These are phyloP conservation scores for Nephrotoma flavescens DNA, from an alignment of 2,888 invertebrate genomes.

Conservation along the genomic window DNA sequence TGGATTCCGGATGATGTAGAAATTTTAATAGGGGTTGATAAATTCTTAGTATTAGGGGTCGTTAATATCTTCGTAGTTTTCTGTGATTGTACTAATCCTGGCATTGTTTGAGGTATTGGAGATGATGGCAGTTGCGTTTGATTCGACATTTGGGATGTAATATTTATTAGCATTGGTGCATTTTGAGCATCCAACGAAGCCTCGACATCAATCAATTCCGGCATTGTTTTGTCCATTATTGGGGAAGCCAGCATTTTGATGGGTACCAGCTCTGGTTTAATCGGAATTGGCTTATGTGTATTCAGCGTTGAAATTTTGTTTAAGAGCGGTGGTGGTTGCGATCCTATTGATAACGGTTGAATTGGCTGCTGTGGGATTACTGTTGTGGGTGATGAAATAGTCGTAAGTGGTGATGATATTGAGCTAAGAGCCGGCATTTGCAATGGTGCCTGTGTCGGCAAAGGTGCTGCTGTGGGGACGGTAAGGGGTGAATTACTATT, in stretches of 20 bases:
- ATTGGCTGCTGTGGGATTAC: background rate
- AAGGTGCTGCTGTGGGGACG: background rate
- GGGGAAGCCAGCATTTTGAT: slow-evolving; percentile 5
- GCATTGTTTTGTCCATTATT: slow-evolving; percentile 1
- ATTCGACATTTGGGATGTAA: slow-evolving; percentile 2
- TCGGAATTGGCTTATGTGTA: slow-evolving; percentile 9
- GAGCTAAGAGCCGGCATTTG: slow-evolving; percentile 12
- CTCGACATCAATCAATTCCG: slow-evolving; percentile 11
- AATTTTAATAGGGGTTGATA: slow-evolving; percentile 16
- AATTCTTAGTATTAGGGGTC: background rate
- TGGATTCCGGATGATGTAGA: slow-evolving; percentile 28
- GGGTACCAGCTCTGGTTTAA: slow-evolving; percentile 13
- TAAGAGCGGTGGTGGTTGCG: slow-evolving; percentile 9
- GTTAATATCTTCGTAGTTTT: background rate
- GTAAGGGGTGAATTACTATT: background rate
- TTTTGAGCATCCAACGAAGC: slow-evolving; percentile 11
- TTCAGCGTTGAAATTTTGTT: slow-evolving; percentile 8
- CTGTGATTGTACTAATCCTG: slow-evolving; percentile 7
- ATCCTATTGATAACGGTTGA: background rate
- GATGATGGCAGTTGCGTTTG: slow-evolving; percentile 4
- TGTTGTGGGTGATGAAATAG: background rate
- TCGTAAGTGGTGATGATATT: slow-evolving; percentile 5
- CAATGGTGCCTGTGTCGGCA: slow-evolving; percentile 2
- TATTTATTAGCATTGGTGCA: slow-evolving; percentile 9
- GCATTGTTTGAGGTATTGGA: slow-evolving; percentile 6